Evolutionary conservation across 2,113 vertebrate genomes (phyloP).

Genomic region (Columba janthina): DNA sequence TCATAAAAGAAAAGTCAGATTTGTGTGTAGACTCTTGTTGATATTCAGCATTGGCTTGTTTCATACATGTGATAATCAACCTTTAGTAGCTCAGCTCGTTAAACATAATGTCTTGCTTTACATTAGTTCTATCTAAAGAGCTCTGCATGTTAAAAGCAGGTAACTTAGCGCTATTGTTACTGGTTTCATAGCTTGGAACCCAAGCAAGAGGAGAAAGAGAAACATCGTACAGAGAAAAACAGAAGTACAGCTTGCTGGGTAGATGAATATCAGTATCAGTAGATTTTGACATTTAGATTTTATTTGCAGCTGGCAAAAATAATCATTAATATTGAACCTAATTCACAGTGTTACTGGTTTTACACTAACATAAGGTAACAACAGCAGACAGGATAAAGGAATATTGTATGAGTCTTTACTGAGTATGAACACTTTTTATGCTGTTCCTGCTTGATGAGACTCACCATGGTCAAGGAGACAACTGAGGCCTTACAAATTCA

Average conservation of each 20-base stretch:
- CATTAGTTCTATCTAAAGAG: not conserved
- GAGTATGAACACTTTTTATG: not conserved
- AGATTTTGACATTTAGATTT: not conserved
- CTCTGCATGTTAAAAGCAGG: not conserved
- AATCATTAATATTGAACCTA: not conserved
- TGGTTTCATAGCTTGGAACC: not conserved
- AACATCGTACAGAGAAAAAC: not conserved
- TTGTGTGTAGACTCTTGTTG: not conserved
- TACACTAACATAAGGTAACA: not conserved
- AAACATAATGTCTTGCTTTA: not conserved
- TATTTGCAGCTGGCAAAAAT: not conserved
- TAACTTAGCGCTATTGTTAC: accelerated
- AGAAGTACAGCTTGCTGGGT: not conserved
- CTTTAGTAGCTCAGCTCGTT: not conserved
- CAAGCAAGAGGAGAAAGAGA: not conserved
- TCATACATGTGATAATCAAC: not conserved
- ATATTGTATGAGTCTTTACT: not conserved
- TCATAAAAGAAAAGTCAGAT: not conserved
- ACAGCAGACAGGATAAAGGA: not conserved
- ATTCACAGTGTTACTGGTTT: not conserved
- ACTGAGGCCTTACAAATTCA: not conserved
- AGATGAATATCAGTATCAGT: not conserved
- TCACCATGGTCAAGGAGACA: not conserved
- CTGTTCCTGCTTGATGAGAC: not conserved
- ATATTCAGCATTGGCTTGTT: not conserved